A percentile compares a stretch with the other conserved stretches of the same genome.
These are phyloP conservation scores for Bombus pyrosoma DNA, from an alignment of 1,140 invertebrate species.

Conservation along the genomic window DNA sequence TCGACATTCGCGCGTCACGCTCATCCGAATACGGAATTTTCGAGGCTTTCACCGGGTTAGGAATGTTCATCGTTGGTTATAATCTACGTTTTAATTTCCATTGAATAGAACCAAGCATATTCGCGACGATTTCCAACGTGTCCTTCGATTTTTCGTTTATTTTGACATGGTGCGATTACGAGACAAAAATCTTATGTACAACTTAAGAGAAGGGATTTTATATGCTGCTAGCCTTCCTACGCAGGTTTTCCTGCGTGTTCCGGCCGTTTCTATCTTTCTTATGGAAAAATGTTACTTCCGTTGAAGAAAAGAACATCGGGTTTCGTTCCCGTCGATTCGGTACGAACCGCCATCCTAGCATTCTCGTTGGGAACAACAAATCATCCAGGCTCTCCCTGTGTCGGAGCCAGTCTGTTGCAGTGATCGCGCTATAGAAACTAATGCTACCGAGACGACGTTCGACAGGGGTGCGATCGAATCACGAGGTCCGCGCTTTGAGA, in stretches of 20 bases:
- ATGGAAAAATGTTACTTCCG: not conserved
- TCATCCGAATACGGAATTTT: not conserved
- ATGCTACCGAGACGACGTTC: constrained; percentile 26
- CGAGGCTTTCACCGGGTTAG: not conserved
- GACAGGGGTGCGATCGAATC: constrained; percentile 14
- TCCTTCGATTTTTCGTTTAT: not conserved
- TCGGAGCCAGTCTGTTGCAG: not conserved
- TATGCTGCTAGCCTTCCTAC: not conserved
- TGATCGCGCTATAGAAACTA: constrained; percentile 16
- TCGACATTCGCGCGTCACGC: not conserved
- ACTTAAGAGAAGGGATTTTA: constrained; percentile 21
- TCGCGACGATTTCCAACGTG: constrained; percentile 39
- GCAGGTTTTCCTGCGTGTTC: not conserved
- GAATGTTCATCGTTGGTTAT: constrained; percentile 14
- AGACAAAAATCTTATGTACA: constrained; percentile 40
- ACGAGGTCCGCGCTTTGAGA: not conserved
- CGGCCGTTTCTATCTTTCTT: not conserved
- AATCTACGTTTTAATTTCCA: not conserved
- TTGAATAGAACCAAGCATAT: constrained; percentile 38
- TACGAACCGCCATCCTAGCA: constrained; percentile 30
- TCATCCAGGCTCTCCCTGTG: not conserved
- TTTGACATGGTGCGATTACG: not conserved
- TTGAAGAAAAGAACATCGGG: not conserved
- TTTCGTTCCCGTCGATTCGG: constrained; percentile 45
- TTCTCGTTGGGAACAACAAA: constrained; percentile 19